Evolutionary conservation across 2,888 invertebrate genomes (phyloP), one percentile per base, ranked within the genome.

Genomic region (Cerceris rybyensis): DNA sequence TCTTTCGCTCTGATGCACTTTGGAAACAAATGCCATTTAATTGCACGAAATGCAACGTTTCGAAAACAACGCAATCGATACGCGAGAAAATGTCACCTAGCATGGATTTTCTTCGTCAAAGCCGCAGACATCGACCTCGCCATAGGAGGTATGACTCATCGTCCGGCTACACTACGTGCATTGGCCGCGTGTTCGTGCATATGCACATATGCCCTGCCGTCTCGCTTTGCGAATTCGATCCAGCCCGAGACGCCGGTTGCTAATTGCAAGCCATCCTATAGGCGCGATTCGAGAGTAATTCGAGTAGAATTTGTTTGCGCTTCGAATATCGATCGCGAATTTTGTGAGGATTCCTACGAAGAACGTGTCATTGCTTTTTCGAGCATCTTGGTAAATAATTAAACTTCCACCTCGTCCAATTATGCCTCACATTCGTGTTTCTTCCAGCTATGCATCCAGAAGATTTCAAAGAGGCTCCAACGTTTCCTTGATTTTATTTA

Each of bases 161-260:
- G 79, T 78, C 70, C 79, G 67, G 75, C 74, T 80, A 4, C 28
- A 28, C 28, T 28, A 28, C 28, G 28, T 28, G 28, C 28, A 28
- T 28, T 4, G 28, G 1, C 28, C 28, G 28, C 28, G 28, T 28
- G 28, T 28, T 28, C 28, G 28, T 28, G 28, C 28, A 70, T 68
- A 75, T 58, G 65, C 55, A 71, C 64, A 57, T 17, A 54, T 28
- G 64, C 61, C 43, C 14, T 46, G 59, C 49, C 81, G 81, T 84
- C 73, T 84, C 80, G 81, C 71, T 79, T 65, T 70, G 57, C 77
- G 71, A 82, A 81, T 80, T 83, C 75, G 80, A 78, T 78, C 61
- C 78, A 71, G 52, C 57, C 57, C 49, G 61, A 77, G 68, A 68
- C 77, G 73, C 63, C 64, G 55, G 42, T 42, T 64, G 28, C 73